Conservation (phyloP, 2,888 invertebrate genomes). For the Petrophora chlorosata region DNA sequence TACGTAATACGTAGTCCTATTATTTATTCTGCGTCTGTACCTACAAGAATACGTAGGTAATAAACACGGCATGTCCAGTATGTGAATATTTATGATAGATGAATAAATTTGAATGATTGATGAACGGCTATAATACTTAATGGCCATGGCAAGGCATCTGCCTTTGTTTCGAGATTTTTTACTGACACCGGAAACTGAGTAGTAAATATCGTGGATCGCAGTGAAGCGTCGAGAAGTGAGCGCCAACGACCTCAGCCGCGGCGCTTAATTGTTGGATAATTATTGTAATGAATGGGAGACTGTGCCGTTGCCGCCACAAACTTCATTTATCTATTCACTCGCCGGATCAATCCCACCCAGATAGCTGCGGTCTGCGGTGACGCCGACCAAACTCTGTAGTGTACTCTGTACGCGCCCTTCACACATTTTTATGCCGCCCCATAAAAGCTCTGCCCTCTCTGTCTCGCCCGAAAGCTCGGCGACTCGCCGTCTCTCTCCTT, state of each 20-base stretch:
- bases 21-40: too few species aligned
- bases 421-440: constrained; percentile 68
- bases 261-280: constrained; percentile 66
- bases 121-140: constrained; percentile 1
- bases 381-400: constrained; percentile 39
- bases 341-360: constrained; percentile 64
- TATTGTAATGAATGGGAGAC: constrained; percentile 69
- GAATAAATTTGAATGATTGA: constrained; percentile 11
- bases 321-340: constrained; percentile 64
- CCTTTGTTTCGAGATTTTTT: constrained; percentile 11
- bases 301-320: constrained; percentile 54
- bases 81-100: too few species aligned
- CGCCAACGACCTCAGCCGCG: constrained; percentile 63
- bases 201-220: constrained; percentile 5
- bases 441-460: constrained; percentile 52
- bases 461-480: constrained; percentile 34
- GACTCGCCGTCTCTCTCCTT: constrained; percentile 51
- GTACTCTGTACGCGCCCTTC: constrained; percentile 61
- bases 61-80: too few species aligned
- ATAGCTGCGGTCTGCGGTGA: constrained; percentile 50
- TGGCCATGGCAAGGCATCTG: constrained; percentile 7
- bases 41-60: too few species aligned
- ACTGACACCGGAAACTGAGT: constrained; percentile 13
- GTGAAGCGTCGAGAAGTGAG: constrained; percentile 31
- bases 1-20: too few species aligned